Conservation (phyloP, 92 coral and sea anemone genomes). For the Nematostella vectensis region DNA sequence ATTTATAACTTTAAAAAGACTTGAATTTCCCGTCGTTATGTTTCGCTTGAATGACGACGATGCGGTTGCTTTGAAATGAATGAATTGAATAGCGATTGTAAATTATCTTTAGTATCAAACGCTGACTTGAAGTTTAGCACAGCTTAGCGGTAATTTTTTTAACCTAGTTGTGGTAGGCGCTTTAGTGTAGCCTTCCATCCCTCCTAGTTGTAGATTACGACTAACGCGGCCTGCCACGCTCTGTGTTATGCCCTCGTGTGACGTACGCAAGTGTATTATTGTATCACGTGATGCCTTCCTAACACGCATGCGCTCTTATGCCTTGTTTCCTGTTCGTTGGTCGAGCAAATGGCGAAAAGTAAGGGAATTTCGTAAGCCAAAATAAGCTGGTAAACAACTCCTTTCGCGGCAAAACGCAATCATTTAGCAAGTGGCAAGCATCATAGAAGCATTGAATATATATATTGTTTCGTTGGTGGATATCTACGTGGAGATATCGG, state of each 20-base stretch:
- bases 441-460: slow-evolving; percentile 6
- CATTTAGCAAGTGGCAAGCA: slow-evolving; percentile 24
- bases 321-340: slow-evolving; percentile 35
- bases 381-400: slow-evolving; percentile 11
- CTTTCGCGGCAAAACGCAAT: background rate
- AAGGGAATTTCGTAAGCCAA: slow-evolving; percentile 36
- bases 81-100: too few species aligned
- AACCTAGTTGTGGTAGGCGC: too few species aligned
- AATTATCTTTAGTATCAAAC: too few species aligned
- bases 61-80: too few species aligned
- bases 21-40: background rate
- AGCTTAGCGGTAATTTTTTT: too few species aligned
- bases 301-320: slow-evolving; percentile 47
- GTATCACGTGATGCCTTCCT: slow-evolving; percentile 58
- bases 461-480: slow-evolving; percentile 8
- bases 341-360: slow-evolving; percentile 60
- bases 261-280: slow-evolving; percentile 49
- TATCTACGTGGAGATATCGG: slow-evolving; percentile 19
- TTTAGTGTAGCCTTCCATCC: background rate
- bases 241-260: slow-evolving; percentile 61
- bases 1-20: background rate
- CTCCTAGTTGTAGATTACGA: background rate
- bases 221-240: slow-evolving; percentile 43
- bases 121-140: too few species aligned
- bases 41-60: slow-evolving; percentile 5